phyloP scores from a whole-genome alignment of 2,113 vertebrate genomes.

The Ibidorhyncha struthersii region DNA sequence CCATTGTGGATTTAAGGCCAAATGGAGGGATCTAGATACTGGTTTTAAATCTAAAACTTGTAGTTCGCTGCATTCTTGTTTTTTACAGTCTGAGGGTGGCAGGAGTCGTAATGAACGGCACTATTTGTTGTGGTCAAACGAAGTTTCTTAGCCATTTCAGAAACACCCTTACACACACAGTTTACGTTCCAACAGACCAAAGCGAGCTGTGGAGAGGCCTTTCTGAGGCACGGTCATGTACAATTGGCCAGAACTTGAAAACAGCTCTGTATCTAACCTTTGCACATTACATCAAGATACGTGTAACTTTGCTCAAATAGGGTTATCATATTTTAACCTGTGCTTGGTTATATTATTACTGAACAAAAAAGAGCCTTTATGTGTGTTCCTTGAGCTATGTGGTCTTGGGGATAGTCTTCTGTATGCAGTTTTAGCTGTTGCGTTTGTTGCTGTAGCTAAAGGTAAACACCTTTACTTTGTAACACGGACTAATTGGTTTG shows the following conservation, averaged over 20 bases:
- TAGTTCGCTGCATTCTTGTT: neutral
- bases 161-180: accelerated
- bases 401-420: neutral
- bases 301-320: neutral
- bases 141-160: neutral
- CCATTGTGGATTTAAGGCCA: neutral
- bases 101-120: neutral
- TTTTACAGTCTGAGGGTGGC: neutral
- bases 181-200: accelerated
- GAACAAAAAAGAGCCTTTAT: neutral
- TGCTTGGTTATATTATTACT: neutral
- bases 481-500: slow-evolving; percentile 75
- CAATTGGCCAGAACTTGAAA: neutral
- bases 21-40: neutral
- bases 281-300: neutral
- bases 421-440: slow-evolving; percentile 6
- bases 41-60: neutral
- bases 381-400: neutral
- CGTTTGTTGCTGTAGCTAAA: slow-evolving; percentile 30
- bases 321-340: neutral
- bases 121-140: accelerated
- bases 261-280: neutral
- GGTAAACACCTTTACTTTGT: slow-evolving; percentile 71
- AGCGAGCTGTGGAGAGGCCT: neutral
- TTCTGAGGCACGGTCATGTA: neutral